Base-by-base conservation (phyloP, 2,888 invertebrate genomes). In the Epicampocera succincta region DNA sequence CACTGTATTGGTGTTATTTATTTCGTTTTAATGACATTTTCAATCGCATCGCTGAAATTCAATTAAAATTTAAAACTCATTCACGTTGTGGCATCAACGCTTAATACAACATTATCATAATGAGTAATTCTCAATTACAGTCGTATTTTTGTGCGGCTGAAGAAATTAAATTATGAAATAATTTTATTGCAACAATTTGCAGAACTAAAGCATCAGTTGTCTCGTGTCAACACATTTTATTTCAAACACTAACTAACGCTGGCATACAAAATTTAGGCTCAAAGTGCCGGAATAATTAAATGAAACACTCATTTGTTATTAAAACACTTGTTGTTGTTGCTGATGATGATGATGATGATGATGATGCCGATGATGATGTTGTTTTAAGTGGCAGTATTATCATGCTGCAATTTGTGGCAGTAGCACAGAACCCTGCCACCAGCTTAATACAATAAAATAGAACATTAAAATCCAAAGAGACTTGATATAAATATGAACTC, bases 281-380 rank as follows among this genome's bases (percentile, higher is more conserved):
- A 60, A 61, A 63, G 54, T 63, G 73, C 19, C 52, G 46, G 54
- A 21, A 63, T 73, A 73, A 73, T 73, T 63, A 73, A 63, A 73
- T n/a, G 63, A 54, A 68, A 44, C 61, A 61, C 61, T 25, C 50
- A 44, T 29, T 72, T 11, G 17, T 61, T 29, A 42, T 61, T 52
- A 29, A 75, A 73, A 73, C 56, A 76, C 56, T 81, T 76, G 48
- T 68, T 79, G 73, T 69, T 66, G 78, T 42, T 48, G n/a, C n/a
- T n/a, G n/a, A n/a, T n/a, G n/a, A n/a, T n/a, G n/a, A n/a, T n/a
- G n/a, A n/a, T n/a, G n/a, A n/a, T n/a, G n/a, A n/a, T n/a, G n/a
- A n/a, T n/a, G n/a, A n/a, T n/a, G n/a, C n/a, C n/a, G n/a, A n/a
- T n/a, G n/a, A n/a, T n/a, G n/a, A n/a, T n/a, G 48, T 33, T 71